These are phyloP conservation scores for Misgurnus mizolepis DNA, from an alignment of 2,113 vertebrate genomes.

Conservation along the genomic window DNA sequence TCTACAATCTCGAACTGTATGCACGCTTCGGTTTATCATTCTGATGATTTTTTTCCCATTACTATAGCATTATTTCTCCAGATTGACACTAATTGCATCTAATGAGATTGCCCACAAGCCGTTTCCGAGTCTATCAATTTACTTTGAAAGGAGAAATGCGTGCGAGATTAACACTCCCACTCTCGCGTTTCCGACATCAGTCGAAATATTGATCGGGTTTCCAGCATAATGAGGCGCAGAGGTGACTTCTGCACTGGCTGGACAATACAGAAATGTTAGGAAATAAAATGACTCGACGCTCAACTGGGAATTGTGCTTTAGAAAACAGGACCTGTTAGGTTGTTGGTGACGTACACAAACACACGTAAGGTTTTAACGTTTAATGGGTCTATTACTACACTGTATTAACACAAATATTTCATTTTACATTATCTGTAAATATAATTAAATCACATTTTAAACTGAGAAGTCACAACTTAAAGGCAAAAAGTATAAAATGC, in stretches of 20 bases:
- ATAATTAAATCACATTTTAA: too few relatives aligned
- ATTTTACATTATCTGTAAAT: too few relatives aligned
- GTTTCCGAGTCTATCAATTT: slow-evolving; percentile 39
- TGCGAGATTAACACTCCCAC: background rate
- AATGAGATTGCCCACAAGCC: slow-evolving; percentile 20
- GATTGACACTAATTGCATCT: slow-evolving; percentile 29
- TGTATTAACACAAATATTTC: background rate
- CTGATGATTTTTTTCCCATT: slow-evolving; percentile 22
- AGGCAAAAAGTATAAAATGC: too few relatives aligned
- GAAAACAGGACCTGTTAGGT: slow-evolving; percentile 7
- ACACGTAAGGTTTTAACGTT: background rate
- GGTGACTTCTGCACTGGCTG: slow-evolving; percentile 27
- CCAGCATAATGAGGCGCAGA: slow-evolving; percentile 16
- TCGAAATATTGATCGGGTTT: slow-evolving; percentile 36
- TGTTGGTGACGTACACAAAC: background rate
- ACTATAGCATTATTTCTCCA: slow-evolving; percentile 24
- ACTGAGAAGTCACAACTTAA: too few relatives aligned
- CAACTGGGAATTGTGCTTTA: background rate
- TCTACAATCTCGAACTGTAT: background rate
- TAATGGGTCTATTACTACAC: background rate
- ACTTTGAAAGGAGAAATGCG: slow-evolving; percentile 15
- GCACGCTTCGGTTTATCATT: slow-evolving; percentile 2
- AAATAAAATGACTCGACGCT: slow-evolving; percentile 3
- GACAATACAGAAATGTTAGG: slow-evolving; percentile 28
- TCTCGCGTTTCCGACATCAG: slow-evolving; percentile 3